Evolutionary conservation across 2,888 invertebrate species (phyloP).

Genomic region (Eristalis intricaria): DNA sequence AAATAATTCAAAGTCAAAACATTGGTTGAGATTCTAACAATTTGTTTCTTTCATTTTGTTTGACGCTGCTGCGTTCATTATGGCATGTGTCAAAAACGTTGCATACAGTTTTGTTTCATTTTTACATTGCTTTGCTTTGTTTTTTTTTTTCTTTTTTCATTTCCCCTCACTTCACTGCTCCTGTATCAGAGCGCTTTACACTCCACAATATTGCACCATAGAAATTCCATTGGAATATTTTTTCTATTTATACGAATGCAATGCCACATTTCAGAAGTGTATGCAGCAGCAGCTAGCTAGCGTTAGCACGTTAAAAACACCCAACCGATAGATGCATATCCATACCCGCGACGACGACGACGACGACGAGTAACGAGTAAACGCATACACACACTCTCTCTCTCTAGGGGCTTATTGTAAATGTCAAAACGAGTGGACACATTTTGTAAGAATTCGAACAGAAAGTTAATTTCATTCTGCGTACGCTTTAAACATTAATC

Average conservation of each 20-base stretch:
- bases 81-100: slow-evolving; percentile 58
- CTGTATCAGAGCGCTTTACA: neutral
- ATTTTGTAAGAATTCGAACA: slow-evolving; percentile 32
- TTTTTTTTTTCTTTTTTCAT: neutral
- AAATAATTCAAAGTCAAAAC: slow-evolving; percentile 64
- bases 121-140: neutral
- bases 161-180: neutral
- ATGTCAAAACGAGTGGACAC: slow-evolving; percentile 65
- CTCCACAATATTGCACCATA: slow-evolving; percentile 53
- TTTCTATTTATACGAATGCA: slow-evolving; percentile 62
- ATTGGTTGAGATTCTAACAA: slow-evolving; percentile 33
- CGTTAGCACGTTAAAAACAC: slow-evolving; percentile 42
- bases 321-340: slow-evolving; percentile 21
- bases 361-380: slow-evolving; percentile 8
- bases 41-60: slow-evolving; percentile 28
- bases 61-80: slow-evolving; percentile 5
- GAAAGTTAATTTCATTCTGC: slow-evolving; percentile 57
- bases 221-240: slow-evolving; percentile 65
- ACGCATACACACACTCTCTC: slow-evolving; percentile 19
- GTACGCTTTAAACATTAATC: slow-evolving; percentile 48
- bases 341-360: neutral
- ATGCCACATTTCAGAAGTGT: slow-evolving; percentile 53
- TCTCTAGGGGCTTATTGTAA: slow-evolving; percentile 38
- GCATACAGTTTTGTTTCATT: slow-evolving; percentile 25
- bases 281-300: neutral